phyloP scores from a whole-genome alignment of 2,888 invertebrate genomes.

The Macrosiphum euphorbiae region DNA sequence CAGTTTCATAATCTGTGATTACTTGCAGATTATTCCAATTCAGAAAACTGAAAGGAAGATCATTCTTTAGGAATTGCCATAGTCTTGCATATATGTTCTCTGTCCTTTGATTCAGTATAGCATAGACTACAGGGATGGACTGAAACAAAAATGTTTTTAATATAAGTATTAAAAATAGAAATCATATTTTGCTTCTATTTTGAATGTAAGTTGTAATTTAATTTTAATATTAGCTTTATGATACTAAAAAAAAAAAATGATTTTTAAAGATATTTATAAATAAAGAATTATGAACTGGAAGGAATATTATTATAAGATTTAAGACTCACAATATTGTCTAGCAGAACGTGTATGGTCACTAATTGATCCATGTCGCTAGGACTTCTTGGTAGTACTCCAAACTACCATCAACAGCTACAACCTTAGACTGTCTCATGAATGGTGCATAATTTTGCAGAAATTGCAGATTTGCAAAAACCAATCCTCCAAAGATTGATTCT shows the following conservation, averaged over 20 bases:
- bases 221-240: too few species aligned
- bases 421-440: background rate
- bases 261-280: too few species aligned
- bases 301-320: too few species aligned
- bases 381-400: too few species aligned
- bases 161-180: too few species aligned
- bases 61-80: background rate
- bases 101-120: background rate
- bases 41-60: background rate
- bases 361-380: background rate
- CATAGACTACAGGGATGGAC: background rate
- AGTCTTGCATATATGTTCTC: background rate
- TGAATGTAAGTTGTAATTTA: too few species aligned
- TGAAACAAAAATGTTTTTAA: too few species aligned
- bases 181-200: too few species aligned
- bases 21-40: background rate
- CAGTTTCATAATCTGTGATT: background rate
- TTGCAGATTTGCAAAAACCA: background rate
- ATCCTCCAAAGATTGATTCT: background rate
- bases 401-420: too few species aligned
- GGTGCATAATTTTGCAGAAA: background rate
- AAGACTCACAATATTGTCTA: too few species aligned
- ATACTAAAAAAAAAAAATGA: too few species aligned
- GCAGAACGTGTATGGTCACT: background rate
- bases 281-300: too few species aligned